Percentiles rank a stretch among this genome's conserved stretches.
Evolutionary conservation across 2,797 vertebrate genomes (phyloP).

Genomic region (Cossypha caffra): DNA sequence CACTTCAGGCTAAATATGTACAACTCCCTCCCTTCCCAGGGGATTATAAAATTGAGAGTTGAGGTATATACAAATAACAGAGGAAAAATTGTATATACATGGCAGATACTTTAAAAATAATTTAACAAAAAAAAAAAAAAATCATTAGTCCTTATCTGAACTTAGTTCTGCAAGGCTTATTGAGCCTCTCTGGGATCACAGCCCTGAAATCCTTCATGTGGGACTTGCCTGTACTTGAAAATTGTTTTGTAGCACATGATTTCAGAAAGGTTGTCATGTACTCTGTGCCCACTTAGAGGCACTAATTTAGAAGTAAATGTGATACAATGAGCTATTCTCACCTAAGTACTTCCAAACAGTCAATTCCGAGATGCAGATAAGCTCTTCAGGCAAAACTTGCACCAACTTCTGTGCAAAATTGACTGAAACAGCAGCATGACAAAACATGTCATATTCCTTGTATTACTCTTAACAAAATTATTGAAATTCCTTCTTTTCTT

Average conservation of each 20-base stretch:
- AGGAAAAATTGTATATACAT: constrained; percentile 54
- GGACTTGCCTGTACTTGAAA: neutral
- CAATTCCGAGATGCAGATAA: neutral
- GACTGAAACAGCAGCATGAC: neutral
- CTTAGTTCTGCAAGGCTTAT: constrained; percentile 21
- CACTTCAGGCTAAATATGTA: constrained; percentile 67
- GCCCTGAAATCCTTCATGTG: neutral
- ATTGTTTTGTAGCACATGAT: neutral
- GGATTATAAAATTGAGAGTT: constrained; percentile 60
- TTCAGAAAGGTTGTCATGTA: neutral
- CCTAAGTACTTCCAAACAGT: neutral
- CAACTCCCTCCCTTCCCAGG: constrained; percentile 41
- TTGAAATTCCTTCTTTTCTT: neutral
- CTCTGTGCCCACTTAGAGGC: neutral
- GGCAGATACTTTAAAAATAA: constrained; percentile 59
- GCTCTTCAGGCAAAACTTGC: neutral
- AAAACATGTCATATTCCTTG: neutral
- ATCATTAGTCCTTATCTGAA: constrained; percentile 24
- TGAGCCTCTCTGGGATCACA: neutral
- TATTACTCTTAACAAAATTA: neutral
- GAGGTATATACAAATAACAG: constrained; percentile 56
- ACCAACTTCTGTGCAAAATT: neutral
- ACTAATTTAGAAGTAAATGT: neutral
- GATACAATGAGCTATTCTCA: neutral
- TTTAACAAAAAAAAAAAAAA: constrained; percentile 18